Conservation (phyloP, 2,888 invertebrate species). For the Epistrophe eligans region DNA sequence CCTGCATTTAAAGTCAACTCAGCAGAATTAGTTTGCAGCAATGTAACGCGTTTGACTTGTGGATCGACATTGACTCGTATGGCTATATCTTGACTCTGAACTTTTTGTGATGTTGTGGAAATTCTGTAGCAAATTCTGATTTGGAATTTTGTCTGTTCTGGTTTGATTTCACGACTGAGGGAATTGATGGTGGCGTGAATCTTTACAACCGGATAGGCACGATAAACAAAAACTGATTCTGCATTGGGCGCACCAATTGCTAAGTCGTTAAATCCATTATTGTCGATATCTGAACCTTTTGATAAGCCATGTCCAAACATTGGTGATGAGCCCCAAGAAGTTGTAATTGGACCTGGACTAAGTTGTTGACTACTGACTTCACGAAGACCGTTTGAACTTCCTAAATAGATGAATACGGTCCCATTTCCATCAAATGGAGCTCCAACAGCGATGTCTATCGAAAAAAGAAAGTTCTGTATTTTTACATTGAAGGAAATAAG, state of each 20-base stretch:
- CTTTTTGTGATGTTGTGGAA: slow-evolving; percentile 78
- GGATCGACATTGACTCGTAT: slow-evolving; percentile 81
- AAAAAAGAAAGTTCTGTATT: no score
- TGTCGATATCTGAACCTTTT: slow-evolving; percentile 84
- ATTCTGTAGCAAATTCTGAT: slow-evolving; percentile 81
- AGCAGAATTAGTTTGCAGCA: slow-evolving; percentile 79
- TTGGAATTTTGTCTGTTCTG: slow-evolving; percentile 81
- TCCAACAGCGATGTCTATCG: slow-evolving; percentile 87
- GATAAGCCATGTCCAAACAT: slow-evolving; percentile 83
- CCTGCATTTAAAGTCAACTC: slow-evolving; percentile 80
- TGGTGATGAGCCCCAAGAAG: slow-evolving; percentile 79
- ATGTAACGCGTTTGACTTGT: slow-evolving; percentile 81
- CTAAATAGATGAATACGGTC: slow-evolving; percentile 87
- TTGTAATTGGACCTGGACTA: slow-evolving; percentile 77
- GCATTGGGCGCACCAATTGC: slow-evolving; percentile 84
- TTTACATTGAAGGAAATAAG: neutral
- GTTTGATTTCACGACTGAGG: slow-evolving; percentile 82
- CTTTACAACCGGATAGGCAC: slow-evolving; percentile 84
- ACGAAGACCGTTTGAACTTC: slow-evolving; percentile 82
- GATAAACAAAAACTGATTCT: slow-evolving; percentile 83
- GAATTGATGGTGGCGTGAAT: slow-evolving; percentile 81
- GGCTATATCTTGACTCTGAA: slow-evolving; percentile 79
- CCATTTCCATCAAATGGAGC: slow-evolving; percentile 88
- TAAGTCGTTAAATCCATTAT: slow-evolving; percentile 83
- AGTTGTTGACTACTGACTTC: slow-evolving; percentile 83